A percentile compares a stretch with the other conserved stretches of the same genome.
These are phyloP conservation scores for Neotoxoptera formosana DNA, from an alignment of 1,140 invertebrate genomes.

Conservation along the genomic window DNA sequence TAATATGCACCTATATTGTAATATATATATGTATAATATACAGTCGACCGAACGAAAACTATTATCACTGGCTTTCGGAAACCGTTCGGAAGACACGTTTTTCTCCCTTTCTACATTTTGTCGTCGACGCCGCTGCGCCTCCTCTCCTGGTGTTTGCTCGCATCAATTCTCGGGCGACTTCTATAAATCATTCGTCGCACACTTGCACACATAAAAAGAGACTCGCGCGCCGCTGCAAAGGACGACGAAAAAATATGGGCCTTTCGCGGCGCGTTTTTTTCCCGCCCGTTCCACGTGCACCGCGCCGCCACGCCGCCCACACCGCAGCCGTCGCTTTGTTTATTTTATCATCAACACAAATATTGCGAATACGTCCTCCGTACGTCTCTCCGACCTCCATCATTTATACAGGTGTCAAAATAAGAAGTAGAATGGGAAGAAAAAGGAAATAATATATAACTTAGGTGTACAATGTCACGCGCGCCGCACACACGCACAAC, in stretches of 20 bases:
- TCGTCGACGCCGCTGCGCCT: neutral
- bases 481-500: neutral
- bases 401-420: conserved; percentile 52
- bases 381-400: conserved; percentile 27
- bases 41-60: conserved; percentile 7
- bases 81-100: neutral
- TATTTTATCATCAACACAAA: conserved; percentile 48
- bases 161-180: conserved; percentile 50
- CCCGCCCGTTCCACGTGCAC: neutral
- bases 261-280: neutral
- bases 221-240: conserved; percentile 9
- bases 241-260: conserved; percentile 40
- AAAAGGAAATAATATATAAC: conserved; percentile 34
- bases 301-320: neutral
- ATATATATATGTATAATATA: neutral
- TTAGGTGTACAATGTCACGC: conserved; percentile 34
- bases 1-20: neutral
- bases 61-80: conserved; percentile 27
- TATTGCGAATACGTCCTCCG: conserved; percentile 44
- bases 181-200: conserved; percentile 45
- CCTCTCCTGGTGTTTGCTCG: neutral
- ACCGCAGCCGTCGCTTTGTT: conserved; percentile 8
- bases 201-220: conserved; percentile 18
- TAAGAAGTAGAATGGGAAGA: neutral
- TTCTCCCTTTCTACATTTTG: neutral